phyloP scores from a whole-genome alignment of 2,797 vertebrate species.

The Hylomyscus alleni region DNA sequence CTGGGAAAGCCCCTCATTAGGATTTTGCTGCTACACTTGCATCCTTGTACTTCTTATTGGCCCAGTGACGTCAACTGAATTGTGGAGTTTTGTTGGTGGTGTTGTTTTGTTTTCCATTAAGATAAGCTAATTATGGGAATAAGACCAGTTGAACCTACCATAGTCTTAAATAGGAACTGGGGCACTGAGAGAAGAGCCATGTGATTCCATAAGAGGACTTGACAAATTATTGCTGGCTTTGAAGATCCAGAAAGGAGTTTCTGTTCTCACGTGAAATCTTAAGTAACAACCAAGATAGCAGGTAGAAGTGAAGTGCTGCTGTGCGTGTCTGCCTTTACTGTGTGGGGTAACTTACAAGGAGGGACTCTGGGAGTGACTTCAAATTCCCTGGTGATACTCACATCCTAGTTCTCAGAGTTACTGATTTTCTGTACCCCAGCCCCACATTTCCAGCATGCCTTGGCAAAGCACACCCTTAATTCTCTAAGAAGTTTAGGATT shows the following conservation, averaged over 20 bases:
- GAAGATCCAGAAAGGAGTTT: background rate
- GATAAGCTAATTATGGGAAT: background rate
- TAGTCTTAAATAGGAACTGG: background rate
- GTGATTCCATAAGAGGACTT: background rate
- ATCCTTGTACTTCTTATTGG: background rate
- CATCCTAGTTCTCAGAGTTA: background rate
- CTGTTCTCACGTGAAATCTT: slow-evolving; percentile 4
- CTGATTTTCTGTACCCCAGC: slow-evolving; percentile 10
- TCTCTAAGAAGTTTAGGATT: slow-evolving; percentile 47
- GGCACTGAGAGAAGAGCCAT: background rate
- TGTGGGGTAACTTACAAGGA: background rate
- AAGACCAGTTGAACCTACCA: background rate
- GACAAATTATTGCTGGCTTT: background rate
- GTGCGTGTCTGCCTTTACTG: background rate
- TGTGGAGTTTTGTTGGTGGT: background rate
- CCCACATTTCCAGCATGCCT: slow-evolving; percentile 14
- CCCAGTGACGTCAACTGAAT: background rate
- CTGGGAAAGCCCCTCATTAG: background rate
- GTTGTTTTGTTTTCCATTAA: background rate
- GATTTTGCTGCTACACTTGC: background rate
- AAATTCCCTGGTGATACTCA: background rate
- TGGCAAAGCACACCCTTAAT: background rate
- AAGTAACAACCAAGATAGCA: background rate
- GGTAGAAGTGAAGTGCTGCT: background rate
- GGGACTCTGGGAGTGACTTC: background rate